Conservation (phyloP, 2,113 vertebrate species). For the Nannospalax galili region DNA sequence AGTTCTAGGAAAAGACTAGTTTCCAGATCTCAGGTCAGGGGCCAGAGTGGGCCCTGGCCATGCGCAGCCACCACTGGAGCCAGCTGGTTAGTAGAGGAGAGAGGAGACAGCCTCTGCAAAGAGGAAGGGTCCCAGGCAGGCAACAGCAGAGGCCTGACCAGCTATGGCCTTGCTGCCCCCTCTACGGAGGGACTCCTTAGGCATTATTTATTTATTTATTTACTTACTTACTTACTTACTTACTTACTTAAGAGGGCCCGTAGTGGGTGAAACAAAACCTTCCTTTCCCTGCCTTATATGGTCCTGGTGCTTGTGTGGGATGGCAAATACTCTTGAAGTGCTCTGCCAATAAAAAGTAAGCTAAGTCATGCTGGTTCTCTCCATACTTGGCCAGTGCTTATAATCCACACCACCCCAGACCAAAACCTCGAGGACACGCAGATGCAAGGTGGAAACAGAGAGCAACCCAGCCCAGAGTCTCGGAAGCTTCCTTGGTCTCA, state of each 20-base stretch:
- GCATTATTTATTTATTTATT: no score
- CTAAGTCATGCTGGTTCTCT: no score
- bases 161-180: fast-evolving
- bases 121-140: no score
- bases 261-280: not conserved
- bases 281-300: not conserved
- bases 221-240: no score
- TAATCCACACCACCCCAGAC: fast-evolving
- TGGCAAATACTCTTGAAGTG: not conserved
- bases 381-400: fast-evolving
- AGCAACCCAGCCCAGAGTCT: not conserved
- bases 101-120: not conserved
- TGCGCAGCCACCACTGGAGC: not conserved
- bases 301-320: not conserved
- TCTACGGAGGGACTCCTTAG: not conserved
- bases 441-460: not conserved
- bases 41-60: no score
- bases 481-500: fast-evolving
- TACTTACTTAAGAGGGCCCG: no score
- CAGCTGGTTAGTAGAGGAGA: no score
- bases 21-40: not conserved
- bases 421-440: fast-evolving
- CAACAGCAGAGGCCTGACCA: fast-evolving
- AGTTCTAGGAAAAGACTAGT: not conserved
- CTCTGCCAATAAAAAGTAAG: not conserved